phyloP scores from a whole-genome alignment of 2,113 vertebrate genomes.

The Vimba vimba region DNA sequence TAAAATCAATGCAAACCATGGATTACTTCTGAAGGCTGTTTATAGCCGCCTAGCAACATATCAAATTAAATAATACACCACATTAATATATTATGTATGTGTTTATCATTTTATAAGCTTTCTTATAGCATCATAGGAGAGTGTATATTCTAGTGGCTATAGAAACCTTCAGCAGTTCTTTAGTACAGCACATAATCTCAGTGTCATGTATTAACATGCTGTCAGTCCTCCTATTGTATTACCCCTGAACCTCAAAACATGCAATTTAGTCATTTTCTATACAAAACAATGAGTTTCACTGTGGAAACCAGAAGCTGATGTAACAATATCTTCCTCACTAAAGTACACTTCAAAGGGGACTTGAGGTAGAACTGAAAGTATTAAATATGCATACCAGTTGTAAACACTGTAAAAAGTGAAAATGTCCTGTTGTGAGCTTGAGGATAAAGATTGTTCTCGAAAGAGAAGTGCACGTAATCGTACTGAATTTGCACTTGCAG shows the following conservation, averaged over 20 bases:
- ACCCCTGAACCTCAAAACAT: slow-evolving; percentile 20
- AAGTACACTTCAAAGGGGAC: slow-evolving; percentile 23
- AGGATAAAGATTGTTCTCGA: not conserved
- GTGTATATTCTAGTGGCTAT: not conserved
- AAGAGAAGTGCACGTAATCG: not conserved
- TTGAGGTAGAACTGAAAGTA: slow-evolving; percentile 27
- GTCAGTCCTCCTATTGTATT: slow-evolving; percentile 24
- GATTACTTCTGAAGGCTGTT: no score
- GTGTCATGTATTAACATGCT: slow-evolving; percentile 36
- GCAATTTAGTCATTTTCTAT: slow-evolving; percentile 18
- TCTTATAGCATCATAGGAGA: not conserved
- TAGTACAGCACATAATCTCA: slow-evolving; percentile 1
- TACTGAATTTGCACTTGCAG: not conserved
- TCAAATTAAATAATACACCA: no score
- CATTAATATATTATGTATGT: no score
- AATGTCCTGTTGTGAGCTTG: not conserved
- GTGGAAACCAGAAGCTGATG: slow-evolving; percentile 28
- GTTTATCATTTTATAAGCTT: not conserved
- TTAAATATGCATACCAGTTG: not conserved
- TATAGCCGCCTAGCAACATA: no score
- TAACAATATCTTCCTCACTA: slow-evolving; percentile 29
- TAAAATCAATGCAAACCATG: no score
- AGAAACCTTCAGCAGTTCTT: slow-evolving; percentile 10
- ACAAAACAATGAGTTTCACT: slow-evolving; percentile 29
- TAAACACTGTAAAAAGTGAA: not conserved